Evolutionary conservation across 2,113 vertebrate species (phyloP), one percentile per base, ranked within the genome.

Genomic region (Heloderma charlesbogerti): DNA sequence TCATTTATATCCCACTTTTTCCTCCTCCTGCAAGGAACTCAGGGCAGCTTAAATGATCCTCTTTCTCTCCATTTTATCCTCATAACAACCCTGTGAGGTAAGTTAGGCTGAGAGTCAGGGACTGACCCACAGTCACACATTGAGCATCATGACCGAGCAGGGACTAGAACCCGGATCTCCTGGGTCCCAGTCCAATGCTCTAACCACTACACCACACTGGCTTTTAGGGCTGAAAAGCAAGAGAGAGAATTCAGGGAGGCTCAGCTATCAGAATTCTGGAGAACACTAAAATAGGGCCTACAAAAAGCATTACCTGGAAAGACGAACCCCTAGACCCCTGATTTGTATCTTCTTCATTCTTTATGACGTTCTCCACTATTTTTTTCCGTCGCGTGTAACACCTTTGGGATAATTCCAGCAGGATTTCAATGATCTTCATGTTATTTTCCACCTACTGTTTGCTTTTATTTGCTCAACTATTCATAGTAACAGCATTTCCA

Each of bases 401-500:
- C 37, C 72, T 80, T 54, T 80, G 77, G n/a, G 18, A 88, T n/a
- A n/a, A 20, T n/a, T 67, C 60, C 45, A 78, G 25, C 72, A 67
- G 43, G 43, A 20, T 34, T 86, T 31, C 29, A 8, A 12, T 29
- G 29, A 69, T 74, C 67, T 20, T 69, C 16, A 22, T 67, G 4
- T 69, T 69, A 37, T 67, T 43, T 78, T 80, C 84, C 63, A 71
- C 43, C 74, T 79, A 54, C 77, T 79, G 18, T 40, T 85, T 79
- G 75, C 60, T 86, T 78, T 69, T 69, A 86, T 90, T 80, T 86
- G 63, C 66, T 86, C 83, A 71, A 34, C 89, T 79, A 51, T 90
- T 90, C 89, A 78, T 90, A 85, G 83, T 66, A 90, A 69, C 89
- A 78, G 57, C 74, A 71, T 86, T 86, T 86, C 84, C 22, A 79